A percentile compares a stretch with the other conserved stretches of the same genome.
These are phyloP conservation scores for Eclectus roratus DNA, from an alignment of 2,113 vertebrate genomes.

Conservation along the genomic window DNA sequence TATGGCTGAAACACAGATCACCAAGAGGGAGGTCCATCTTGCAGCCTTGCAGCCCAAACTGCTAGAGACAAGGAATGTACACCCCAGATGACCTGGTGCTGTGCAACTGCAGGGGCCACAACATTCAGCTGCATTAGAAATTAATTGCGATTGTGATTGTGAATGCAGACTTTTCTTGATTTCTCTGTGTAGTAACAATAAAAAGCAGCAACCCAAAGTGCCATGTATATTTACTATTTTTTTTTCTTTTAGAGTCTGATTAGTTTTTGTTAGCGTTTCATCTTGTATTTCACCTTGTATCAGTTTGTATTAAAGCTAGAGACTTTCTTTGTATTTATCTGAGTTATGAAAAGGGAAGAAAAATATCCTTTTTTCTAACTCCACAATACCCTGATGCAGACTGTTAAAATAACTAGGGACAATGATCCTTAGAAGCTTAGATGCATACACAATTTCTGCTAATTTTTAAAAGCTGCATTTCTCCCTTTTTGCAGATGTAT, in stretches of 20 bases:
- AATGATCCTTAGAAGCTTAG: neutral
- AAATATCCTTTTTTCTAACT: neutral
- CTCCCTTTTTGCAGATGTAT: neutral
- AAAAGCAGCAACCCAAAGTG: neutral
- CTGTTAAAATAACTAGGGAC: neutral
- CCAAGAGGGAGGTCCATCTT: neutral
- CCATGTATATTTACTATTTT: neutral
- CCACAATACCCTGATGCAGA: neutral
- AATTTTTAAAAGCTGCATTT: neutral
- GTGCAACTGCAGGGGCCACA: neutral
- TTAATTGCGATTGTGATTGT: neutral
- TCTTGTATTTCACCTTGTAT: neutral
- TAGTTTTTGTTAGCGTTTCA: neutral
- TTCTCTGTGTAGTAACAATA: neutral
- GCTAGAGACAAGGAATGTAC: neutral
- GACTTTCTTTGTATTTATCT: neutral
- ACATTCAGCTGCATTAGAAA: neutral
- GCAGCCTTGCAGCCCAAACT: neutral
- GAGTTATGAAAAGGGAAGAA: neutral
- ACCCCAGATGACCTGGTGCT: neutral
- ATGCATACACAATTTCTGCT: neutral
- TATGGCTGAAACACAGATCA: neutral
- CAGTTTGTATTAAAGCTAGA: neutral
- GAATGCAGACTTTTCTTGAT: neutral
- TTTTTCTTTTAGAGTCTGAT: neutral